Base-by-base conservation (phyloP, 2,888 invertebrate genomes). In the Troides oblongomaculatus region DNA sequence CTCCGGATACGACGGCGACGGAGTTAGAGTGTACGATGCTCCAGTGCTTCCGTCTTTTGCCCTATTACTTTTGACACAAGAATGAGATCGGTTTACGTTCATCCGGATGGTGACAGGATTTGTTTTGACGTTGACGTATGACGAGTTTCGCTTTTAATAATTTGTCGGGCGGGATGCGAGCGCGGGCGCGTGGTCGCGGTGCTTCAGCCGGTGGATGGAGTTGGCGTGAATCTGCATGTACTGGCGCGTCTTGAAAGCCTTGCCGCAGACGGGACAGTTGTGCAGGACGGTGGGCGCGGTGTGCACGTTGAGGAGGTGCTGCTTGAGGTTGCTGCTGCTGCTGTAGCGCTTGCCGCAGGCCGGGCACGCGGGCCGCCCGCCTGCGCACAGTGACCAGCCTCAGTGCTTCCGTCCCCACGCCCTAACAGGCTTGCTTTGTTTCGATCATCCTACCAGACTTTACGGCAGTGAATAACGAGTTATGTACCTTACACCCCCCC, bases 201-300 rank as follows among this genome's bases (percentile, higher is more conserved):
- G 90, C 80, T 94, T 90, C 75, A 95, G 94, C 77, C 95, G 95
- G 86, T 95, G 95, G 87, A 94, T 94, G 74, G 95, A 94, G 82
- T 95, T 89, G 88, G 95, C 90, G 86, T 95, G 95, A 84, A 95
- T 95, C 89, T 95, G 95, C 82, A 95, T 93, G 87, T 95, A 95
- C 88, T 95, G 95, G 87, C 94, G 94, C 75, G 95, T 95, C 90
- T 95, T 95, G 93, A 95, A 95, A 80, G 92, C 93, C 86, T 95
- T 95, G 84, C 88, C 93, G 90, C 95, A 95, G 76, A 94, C 93
- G 83, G 94, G 93, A 85, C 95, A 95, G 77, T 92, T 89, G 87
- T 94, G 94, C 84, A 93, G 92, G 78, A 93, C 93, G 70, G 91
- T 93, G 80, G 93, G 93, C 75, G 94, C 93, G 73, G 94, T 93